These are phyloP conservation scores for Zeugodacus cucurbitae DNA, from an alignment of 1,140 invertebrate species.

Conservation along the genomic window DNA sequence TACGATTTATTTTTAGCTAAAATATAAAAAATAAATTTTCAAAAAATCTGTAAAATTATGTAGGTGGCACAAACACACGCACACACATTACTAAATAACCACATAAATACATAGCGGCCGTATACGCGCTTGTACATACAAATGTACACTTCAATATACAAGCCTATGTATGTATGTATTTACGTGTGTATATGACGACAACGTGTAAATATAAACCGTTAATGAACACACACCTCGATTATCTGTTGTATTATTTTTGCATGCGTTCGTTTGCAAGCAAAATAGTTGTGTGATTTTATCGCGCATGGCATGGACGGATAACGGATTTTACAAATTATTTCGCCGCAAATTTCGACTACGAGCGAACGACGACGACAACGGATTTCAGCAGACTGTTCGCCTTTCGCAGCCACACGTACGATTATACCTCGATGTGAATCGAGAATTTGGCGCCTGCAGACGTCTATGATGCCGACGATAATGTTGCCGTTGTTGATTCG, in stretches of 20 bases:
- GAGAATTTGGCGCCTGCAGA: conserved; percentile 14
- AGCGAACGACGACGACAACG: conserved; percentile 46
- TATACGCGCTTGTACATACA: background rate
- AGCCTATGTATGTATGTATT: background rate
- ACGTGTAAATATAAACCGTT: background rate
- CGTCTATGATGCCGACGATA: background rate
- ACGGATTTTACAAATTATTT: conserved; percentile 64
- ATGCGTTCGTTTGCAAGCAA: conserved; percentile 66
- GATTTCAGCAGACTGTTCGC: conserved; percentile 43
- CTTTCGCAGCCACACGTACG: background rate
- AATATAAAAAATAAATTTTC: conserved; percentile 9
- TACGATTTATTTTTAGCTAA: conserved; percentile 21
- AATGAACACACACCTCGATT: conserved; percentile 56
- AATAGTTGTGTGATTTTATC: conserved; percentile 67
- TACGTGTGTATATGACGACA: background rate
- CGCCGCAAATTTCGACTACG: conserved; percentile 60
- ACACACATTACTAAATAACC: background rate
- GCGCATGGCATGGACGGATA: conserved; percentile 67
- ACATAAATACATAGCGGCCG: background rate
- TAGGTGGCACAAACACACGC: conserved; percentile 9
- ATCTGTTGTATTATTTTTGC: conserved; percentile 65
- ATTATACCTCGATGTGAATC: background rate
- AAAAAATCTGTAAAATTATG: background rate
- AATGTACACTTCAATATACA: background rate
- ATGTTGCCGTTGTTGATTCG: background rate